Evolutionary conservation across 1,140 invertebrate genomes (phyloP).

Genomic region (Drosophila insularis): DNA sequence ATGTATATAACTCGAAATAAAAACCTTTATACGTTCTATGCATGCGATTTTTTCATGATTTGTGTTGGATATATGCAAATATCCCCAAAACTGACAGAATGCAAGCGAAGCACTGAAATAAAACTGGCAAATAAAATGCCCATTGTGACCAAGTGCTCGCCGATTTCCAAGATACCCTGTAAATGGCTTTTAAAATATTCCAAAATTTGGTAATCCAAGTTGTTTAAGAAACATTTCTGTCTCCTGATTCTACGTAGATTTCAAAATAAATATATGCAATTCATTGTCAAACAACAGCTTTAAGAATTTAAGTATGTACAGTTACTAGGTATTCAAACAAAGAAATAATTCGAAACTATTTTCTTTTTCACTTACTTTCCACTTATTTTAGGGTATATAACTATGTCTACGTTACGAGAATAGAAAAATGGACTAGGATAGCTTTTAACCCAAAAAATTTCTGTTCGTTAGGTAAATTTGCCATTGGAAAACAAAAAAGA

Average conservation of each 20-base stretch:
- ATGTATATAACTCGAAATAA: background rate
- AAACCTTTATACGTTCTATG: conserved; percentile 4
- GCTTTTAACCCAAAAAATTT: background rate
- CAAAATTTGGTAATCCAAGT: no score
- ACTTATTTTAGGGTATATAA: background rate
- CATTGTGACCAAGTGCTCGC: background rate
- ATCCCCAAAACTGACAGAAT: conserved; percentile 9
- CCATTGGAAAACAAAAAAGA: background rate
- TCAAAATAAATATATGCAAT: no score
- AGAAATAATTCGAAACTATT: background rate
- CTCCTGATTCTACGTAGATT: no score
- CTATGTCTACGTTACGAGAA: background rate
- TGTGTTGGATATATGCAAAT: conserved; percentile 9
- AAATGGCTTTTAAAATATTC: no score
- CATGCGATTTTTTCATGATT: conserved; percentile 21
- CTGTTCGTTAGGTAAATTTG: conserved; percentile 15
- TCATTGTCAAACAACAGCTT: no score
- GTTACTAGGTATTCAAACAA: background rate
- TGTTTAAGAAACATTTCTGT: no score
- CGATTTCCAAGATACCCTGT: background rate
- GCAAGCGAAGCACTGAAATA: background rate
- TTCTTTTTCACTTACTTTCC: background rate
- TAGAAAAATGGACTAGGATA: background rate
- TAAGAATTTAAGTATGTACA: no score
- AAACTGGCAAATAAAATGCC: background rate